A percentile compares a stretch with the other conserved stretches of the same genome.
These are phyloP conservation scores for Ciconia nigra DNA, from an alignment of 2,797 vertebrate species.

Conservation along the genomic window DNA sequence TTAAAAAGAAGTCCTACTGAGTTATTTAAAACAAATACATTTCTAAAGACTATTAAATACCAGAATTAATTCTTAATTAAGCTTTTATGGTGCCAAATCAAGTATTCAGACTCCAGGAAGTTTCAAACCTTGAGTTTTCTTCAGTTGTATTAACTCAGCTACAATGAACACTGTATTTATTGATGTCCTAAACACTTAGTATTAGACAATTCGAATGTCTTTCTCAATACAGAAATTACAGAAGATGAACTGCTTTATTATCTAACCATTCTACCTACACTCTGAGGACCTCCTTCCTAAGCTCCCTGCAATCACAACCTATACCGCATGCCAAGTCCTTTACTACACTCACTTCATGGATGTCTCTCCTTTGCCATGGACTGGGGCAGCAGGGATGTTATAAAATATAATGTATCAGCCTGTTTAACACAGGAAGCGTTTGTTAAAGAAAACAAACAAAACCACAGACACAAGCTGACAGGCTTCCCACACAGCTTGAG, in stretches of 20 bases:
- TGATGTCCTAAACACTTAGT: not conserved
- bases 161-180: rapidly evolving
- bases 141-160: not conserved
- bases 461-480: constrained; percentile 23
- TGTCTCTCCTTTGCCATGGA: not conserved
- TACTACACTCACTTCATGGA: not conserved
- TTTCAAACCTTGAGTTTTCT: not conserved
- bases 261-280: not conserved
- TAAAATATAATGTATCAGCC: not conserved
- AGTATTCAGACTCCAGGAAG: not conserved
- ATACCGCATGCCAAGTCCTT: not conserved
- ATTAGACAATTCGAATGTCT: not conserved
- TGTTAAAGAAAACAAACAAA: constrained; percentile 39
- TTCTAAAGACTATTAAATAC: not conserved
- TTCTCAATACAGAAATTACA: not conserved
- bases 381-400: not conserved
- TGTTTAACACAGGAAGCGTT: not conserved
- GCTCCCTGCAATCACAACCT: no score
- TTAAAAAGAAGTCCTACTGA: not conserved
- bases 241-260: not conserved
- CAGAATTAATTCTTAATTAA: not conserved
- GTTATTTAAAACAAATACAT: not conserved
- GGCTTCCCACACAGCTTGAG: constrained; percentile 5
- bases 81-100: not conserved
- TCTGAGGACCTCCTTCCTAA: not conserved